Evolutionary conservation across 1,140 invertebrate genomes (phyloP).

Genomic region (Melanaphis sacchari): DNA sequence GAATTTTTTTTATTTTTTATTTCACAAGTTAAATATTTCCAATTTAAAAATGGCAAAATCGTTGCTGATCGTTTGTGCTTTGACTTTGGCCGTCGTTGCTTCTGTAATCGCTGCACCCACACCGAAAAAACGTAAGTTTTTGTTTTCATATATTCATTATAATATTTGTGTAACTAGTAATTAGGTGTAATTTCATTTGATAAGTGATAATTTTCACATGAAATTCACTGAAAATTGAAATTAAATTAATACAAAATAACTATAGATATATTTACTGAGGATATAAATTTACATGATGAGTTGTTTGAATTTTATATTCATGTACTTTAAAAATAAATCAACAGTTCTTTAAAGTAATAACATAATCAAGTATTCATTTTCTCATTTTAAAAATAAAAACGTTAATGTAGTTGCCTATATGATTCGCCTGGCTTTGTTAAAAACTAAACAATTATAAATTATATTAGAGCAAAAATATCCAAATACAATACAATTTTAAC

Average conservation of each 20-base stretch:
- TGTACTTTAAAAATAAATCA: not conserved
- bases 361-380: too few relatives aligned
- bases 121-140: slow-evolving; percentile 50
- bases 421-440: not conserved
- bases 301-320: not conserved
- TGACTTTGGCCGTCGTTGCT: slow-evolving; percentile 52
- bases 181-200: not conserved
- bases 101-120: slow-evolving; percentile 47
- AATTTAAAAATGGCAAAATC: slow-evolving; percentile 44
- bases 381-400: not conserved
- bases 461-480: too few relatives aligned
- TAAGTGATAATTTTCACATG: not conserved
- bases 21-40: slow-evolving; percentile 23
- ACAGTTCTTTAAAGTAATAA: not conserved
- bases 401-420: not conserved
- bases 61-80: slow-evolving; percentile 46
- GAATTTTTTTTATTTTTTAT: slow-evolving; percentile 10
- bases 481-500: too few relatives aligned
- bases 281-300: too few relatives aligned
- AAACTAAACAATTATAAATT: not conserved
- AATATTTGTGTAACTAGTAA: too few relatives aligned
- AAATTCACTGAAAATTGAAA: not conserved
- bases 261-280: too few relatives aligned
- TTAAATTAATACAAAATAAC: not conserved
- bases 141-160: not conserved